A percentile compares a stretch with the other conserved stretches of the same genome.
Evolutionary conservation across 2,888 invertebrate species (phyloP).

Genomic region (Eupithecia centaureata): DNA sequence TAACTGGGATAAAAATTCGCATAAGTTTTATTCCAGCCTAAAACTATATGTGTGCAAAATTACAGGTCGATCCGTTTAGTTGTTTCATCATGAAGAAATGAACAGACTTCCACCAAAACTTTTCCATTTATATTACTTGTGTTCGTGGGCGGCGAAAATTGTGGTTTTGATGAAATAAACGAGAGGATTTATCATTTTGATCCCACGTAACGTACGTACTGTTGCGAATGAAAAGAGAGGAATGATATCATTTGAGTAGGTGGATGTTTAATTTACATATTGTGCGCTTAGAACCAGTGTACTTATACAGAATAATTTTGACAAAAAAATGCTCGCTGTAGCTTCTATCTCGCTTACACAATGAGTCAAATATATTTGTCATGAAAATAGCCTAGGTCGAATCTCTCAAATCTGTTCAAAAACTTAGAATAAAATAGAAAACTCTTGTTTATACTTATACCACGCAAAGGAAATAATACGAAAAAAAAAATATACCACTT

Average conservation of each 20-base stretch:
- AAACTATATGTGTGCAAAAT: neutral
- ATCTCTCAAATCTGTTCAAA: too few relatives aligned
- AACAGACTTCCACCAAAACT: neutral
- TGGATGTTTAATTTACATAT: neutral
- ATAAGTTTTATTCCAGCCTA: neutral
- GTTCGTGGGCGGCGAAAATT: neutral
- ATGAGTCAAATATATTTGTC: too few relatives aligned
- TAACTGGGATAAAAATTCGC: neutral
- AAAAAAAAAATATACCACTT: too few relatives aligned
- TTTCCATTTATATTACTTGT: neutral
- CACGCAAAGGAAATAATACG: too few relatives aligned
- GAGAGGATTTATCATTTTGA: neutral
- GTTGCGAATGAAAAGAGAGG: neutral
- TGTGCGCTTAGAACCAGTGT: too few relatives aligned
- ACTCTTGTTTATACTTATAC: too few relatives aligned
- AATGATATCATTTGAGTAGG: neutral
- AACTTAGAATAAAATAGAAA: too few relatives aligned
- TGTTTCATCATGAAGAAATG: neutral
- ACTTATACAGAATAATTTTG: too few relatives aligned
- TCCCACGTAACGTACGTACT: neutral
- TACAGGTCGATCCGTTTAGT: neutral
- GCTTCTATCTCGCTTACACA: too few relatives aligned
- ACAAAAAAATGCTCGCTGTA: too few relatives aligned
- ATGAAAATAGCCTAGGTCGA: too few relatives aligned
- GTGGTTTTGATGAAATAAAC: neutral